Evolutionary conservation across 1,140 invertebrate genomes (phyloP), one percentile per base, ranked within the genome.

Genomic region (Pararge aegeria): DNA sequence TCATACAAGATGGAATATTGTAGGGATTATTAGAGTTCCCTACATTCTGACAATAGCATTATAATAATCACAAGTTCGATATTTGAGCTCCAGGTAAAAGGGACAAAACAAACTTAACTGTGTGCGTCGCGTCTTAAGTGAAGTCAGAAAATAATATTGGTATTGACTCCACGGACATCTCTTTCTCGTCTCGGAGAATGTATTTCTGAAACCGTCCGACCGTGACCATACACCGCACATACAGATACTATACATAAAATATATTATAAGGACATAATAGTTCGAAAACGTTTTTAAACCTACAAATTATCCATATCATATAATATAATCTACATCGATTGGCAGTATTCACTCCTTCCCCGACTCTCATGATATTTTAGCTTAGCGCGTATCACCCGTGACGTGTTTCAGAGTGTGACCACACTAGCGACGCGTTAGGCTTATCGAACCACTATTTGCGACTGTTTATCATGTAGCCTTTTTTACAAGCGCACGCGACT

Each of bases 271-370:
- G 83, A 86, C 79, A 85, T 74, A 82, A 83, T 85, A 87, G 83
- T 82, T 83, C 79, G 72, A 85, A 87, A 84, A 78, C 61, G 80
- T 80, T 86, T 80, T 86, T 75, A 87, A 77, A 49, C 71, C 83
- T 88, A 88, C 83, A 85, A 80, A 87, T 85, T 79, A 81, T 77
- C 70, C 76, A 79, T 83, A 80, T 34, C 10, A n/a, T 73, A 70
- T 73, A 72, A 73, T 80, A 83, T 76, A 80, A 87, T 75, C 86
- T 87, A 87, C 80, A 85, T 84, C 86, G 78, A 87, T 86, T 89
- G 86, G 86, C 86, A 89, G 86, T 89, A 89, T 83, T 81, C 70
- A 61, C 83, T 84, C 73, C 24, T 77, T 71, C 68, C 69, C 55
- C 66, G 63, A 59, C 67, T 70, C 68, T 67, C 69, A 67, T 80